These are phyloP conservation scores for Nyctibius bracteatus DNA, from an alignment of 2,113 vertebrate species.

Conservation along the genomic window DNA sequence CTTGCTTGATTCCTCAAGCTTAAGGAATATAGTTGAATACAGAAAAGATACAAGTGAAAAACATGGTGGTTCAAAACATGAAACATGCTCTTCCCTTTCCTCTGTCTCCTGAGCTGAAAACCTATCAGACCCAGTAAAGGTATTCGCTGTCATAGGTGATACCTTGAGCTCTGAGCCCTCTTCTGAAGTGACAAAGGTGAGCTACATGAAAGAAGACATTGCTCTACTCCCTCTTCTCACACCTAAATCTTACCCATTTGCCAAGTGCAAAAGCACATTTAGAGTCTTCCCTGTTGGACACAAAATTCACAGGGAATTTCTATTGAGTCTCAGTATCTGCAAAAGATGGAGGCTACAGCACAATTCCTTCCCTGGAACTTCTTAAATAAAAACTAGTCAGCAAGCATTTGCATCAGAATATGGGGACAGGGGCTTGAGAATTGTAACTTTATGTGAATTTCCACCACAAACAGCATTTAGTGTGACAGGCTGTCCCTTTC, in stretches of 20 bases:
- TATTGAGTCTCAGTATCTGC: neutral
- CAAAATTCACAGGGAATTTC: neutral
- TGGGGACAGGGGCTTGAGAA: neutral
- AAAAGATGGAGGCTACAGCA: neutral
- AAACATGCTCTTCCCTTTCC: neutral
- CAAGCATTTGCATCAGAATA: neutral
- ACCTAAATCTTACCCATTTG: neutral
- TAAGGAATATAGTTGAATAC: neutral
- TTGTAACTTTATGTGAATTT: neutral
- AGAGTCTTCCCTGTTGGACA: neutral
- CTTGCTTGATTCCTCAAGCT: neutral
- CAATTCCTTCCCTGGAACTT: neutral
- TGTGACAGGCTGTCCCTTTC: neutral
- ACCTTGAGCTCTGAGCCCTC: neutral
- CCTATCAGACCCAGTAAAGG: neutral
- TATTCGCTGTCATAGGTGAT: neutral
- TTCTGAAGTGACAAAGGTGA: neutral
- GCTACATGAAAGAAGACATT: neutral
- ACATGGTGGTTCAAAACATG: neutral
- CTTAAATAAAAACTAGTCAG: neutral
- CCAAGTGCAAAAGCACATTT: neutral
- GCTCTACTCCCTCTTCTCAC: neutral
- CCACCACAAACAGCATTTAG: neutral
- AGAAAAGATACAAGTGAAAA: neutral
- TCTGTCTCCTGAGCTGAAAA: neutral